A percentile compares a stretch with the other conserved stretches of the same genome.
phyloP scores from a whole-genome alignment of 2,888 invertebrate genomes.

The Alsophila aescularia region DNA sequence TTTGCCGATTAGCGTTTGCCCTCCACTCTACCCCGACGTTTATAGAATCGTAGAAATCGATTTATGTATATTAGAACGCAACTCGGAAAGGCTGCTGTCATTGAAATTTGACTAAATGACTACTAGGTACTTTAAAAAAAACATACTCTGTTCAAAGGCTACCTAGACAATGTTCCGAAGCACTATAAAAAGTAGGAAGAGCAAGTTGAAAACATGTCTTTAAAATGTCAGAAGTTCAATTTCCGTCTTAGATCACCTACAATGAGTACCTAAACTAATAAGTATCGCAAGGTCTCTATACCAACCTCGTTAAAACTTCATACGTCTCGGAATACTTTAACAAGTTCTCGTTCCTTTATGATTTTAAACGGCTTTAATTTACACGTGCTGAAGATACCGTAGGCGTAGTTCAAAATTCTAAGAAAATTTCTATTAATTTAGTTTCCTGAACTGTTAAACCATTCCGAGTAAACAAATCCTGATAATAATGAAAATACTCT shows the following conservation, averaged over 20 bases:
- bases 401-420: too few species aligned
- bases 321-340: conserved; percentile 61
- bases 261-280: conserved; percentile 46
- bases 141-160: not conserved
- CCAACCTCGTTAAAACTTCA: conserved; percentile 68
- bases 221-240: conserved; percentile 20
- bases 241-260: conserved; percentile 25
- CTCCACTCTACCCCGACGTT: too few species aligned
- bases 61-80: too few species aligned
- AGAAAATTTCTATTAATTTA: too few species aligned
- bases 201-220: conserved; percentile 10
- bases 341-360: conserved; percentile 55
- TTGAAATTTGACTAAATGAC: too few species aligned
- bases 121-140: too few species aligned
- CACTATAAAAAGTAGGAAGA: conserved; percentile 1
- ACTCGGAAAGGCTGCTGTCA: too few species aligned
- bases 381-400: conserved; percentile 39
- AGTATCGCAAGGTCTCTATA: conserved; percentile 50
- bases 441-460: too few species aligned
- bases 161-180: not conserved
- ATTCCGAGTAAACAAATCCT: too few species aligned
- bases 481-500: too few species aligned
- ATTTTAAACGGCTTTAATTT: conserved; percentile 58
- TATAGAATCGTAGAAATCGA: too few species aligned
- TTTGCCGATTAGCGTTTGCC: too few species aligned